Evolutionary conservation across 2,113 vertebrate species (phyloP), one percentile per base, ranked within the genome.

Genomic region (Salvator merianae): DNA sequence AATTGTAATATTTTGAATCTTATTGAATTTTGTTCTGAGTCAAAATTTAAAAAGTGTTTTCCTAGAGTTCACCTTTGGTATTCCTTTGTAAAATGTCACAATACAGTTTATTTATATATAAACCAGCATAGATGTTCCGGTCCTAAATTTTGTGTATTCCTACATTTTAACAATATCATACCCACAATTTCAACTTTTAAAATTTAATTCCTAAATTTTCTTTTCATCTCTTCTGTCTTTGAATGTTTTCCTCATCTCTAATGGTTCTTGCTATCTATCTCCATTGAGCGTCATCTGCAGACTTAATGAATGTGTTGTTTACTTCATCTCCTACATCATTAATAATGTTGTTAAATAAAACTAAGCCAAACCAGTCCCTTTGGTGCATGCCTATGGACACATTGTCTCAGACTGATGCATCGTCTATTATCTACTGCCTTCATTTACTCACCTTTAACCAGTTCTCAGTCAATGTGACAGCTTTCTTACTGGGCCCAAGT

Each of bases 261-360:
- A 34, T 28, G 28, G 83, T 38, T 26, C 50, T 71, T 84, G 34
- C 24, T 78, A 83, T 88, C 88, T 16, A 82, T 79, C 72, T 89
- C 73, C 74, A 9, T 88, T 90, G 81, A 79, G 30, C 55, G 89
- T 79, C n/a, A 87, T 83, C 76, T 66, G 84, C 26, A 83, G 78
- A 87, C 30, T 66, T 75, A 89, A 90, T 90, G 88, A 89, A 84
- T 87, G 77, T 86, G 77, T 20, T 86, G 12, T 89, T 91, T 90
- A 75, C 83, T 86, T 84, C 83, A 84, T 83, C 59, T 84, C 79
- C 75, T 65, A 85, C 47, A 79, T 5, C 69, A 85, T 85, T 90
- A 91, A 86, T 91, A 89, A 87, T 26, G 4, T 32, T 87, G 22
- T 85, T 87, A 88, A 68, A 59, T 43, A 68, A 79, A 89, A 91